Evolutionary conservation across 2,113 vertebrate genomes (phyloP).

Genomic region (Noctilio leporinus): DNA sequence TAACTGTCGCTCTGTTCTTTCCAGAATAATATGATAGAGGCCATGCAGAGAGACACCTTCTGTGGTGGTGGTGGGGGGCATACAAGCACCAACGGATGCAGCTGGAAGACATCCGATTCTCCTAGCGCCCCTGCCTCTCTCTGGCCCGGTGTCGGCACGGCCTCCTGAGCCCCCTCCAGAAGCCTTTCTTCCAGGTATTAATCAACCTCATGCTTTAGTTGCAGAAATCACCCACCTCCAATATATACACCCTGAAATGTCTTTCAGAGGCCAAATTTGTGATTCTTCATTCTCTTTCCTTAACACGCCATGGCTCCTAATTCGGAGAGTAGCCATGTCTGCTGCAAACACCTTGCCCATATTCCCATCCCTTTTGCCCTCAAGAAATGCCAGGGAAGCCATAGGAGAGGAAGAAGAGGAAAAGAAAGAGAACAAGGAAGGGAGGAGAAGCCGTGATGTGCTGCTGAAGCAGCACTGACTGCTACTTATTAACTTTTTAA

Average conservation of each 20-base stretch:
- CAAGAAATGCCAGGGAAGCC: not conserved
- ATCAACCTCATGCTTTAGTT: not conserved
- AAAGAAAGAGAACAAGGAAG: too few relatives aligned
- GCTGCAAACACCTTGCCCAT: not conserved
- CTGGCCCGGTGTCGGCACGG: not conserved
- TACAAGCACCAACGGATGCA: slow-evolving; percentile 71
- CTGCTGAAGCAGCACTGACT: not conserved
- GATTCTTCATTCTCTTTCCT: not conserved
- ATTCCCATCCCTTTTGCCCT: not conserved
- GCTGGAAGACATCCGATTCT: slow-evolving; percentile 82
- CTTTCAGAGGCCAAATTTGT: not conserved
- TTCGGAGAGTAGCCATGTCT: not conserved
- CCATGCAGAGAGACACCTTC: slow-evolving; percentile 79
- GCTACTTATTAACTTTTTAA: not conserved
- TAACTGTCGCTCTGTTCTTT: not conserved
- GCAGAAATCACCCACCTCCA: not conserved
- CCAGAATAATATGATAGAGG: slow-evolving; percentile 86
- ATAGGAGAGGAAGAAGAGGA: not conserved
- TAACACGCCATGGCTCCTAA: not conserved
- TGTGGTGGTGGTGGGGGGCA: slow-evolving; percentile 78
- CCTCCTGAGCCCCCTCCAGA: not conserved
- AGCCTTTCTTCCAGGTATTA: not conserved
- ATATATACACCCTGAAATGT: not conserved
- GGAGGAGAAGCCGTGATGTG: rapidly evolving
- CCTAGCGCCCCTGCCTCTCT: slow-evolving; percentile 22